These are phyloP conservation scores for Crypturellus tataupa DNA, from an alignment of 2,797 vertebrate species.

Conservation along the genomic window DNA sequence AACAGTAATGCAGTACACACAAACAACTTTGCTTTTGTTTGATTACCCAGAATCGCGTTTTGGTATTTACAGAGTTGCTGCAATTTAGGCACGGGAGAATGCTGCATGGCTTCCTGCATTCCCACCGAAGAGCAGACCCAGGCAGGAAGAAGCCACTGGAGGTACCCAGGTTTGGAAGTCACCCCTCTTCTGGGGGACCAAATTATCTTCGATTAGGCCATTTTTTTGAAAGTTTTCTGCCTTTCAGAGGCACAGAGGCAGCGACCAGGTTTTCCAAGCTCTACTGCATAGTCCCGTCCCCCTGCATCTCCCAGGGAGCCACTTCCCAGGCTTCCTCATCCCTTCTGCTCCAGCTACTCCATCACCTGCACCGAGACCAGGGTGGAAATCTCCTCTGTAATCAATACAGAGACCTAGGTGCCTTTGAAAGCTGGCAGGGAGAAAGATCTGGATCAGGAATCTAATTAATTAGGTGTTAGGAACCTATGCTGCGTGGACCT, in stretches of 20 bases:
- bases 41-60: conserved; percentile 53
- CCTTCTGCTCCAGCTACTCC: background rate
- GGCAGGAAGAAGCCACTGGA: background rate
- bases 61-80: conserved; percentile 71
- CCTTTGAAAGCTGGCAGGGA: conserved; percentile 46
- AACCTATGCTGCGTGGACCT: conserved; percentile 13
- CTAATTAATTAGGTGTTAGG: conserved; percentile 68
- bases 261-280: background rate
- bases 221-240: background rate
- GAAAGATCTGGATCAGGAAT: conserved; percentile 49
- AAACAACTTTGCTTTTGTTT: conserved; percentile 66
- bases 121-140: background rate
- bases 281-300: background rate
- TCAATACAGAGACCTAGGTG: conserved; percentile 32
- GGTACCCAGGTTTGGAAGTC: background rate
- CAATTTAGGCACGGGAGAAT: conserved; percentile 55
- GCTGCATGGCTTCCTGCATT: background rate
- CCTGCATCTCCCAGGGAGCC: background rate
- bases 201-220: background rate
- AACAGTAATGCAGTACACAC: conserved; percentile 63
- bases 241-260: background rate
- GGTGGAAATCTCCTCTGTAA: conserved; percentile 55
- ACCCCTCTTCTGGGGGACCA: background rate
- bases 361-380: background rate
- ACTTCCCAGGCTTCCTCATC: conserved; percentile 1